phyloP scores from a whole-genome alignment of 2,113 vertebrate species.

The Grammomys dolichurus region DNA sequence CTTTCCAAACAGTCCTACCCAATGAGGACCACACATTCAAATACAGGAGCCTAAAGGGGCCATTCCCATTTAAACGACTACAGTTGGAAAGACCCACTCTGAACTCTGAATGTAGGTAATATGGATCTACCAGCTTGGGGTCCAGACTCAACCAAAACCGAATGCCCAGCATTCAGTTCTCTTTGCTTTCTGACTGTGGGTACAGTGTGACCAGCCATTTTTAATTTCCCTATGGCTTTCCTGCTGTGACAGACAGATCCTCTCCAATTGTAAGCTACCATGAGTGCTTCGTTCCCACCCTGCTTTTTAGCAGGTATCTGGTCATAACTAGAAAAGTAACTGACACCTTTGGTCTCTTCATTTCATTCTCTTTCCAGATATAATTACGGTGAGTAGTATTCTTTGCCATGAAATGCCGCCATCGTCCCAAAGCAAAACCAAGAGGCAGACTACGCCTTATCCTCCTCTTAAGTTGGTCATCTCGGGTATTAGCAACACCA shows the following conservation, averaged over 20 bases:
- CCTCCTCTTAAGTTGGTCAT: not conserved
- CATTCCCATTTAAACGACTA: not conserved
- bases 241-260: too few relatives aligned
- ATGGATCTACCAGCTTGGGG: too few relatives aligned
- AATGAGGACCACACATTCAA: not conserved
- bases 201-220: not conserved
- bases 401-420: not conserved
- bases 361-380: not conserved
- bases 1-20: not conserved
- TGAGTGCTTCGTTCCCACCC: not conserved
- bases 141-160: too few relatives aligned
- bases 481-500: not conserved
- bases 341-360: not conserved
- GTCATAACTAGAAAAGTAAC: not conserved
- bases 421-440: not conserved
- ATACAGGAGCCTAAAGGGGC: not conserved
- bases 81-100: not conserved
- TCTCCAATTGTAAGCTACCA: too few relatives aligned
- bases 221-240: not conserved
- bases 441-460: too few relatives aligned
- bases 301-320: not conserved
- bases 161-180: not conserved
- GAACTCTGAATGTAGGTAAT: too few relatives aligned
- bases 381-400: not conserved
- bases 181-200: not conserved